Base-by-base conservation (phyloP, 2,888 invertebrate genomes). In the Lamellibrachia satsuma region DNA sequence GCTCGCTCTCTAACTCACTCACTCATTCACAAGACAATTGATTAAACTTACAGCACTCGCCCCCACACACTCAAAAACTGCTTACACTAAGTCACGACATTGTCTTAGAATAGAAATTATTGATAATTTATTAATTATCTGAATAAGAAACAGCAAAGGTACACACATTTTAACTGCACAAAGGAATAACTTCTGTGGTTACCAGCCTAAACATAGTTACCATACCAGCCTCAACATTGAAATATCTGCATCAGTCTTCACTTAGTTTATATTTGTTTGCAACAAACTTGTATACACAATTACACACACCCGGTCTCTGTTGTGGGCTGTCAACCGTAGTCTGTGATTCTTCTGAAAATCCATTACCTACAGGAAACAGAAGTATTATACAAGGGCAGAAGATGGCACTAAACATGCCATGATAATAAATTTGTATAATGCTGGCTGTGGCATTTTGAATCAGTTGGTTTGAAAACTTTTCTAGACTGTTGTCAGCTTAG, bases 271-370 rank as follows among this genome's bases (percentile, higher is more conserved):
- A 39, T 39, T 39, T 39, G 39, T 39, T 39, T 39, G 39, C 39
- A 39, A 39, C 39, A 39, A 39, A 39, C 39, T 39, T 39, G 39
- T 39, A 39, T 75, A 75, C 22, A 75, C 75, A 55, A 55, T 39
- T 39, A 75, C 75, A 92, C 93, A 92, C 93, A 95, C 95, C 94
- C 94, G 94, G 51, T 94, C 94, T 92, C 93, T 93, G n/a, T 93
- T 90, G 92, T 94, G 93, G 4, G 94, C 93, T 6, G 94, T 92
- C 92, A 95, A 93, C 91, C 95, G 93, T 91, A 94, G 93, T 90
- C 95, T 93, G 93, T 95, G 95, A 92, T 94, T 94, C 52, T 94
- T 94, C 92, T 95, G 95, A 90, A 95, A 95, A 52, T 95, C 95
- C 93, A 95, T 93, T 60, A 94, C 94, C 94, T 94, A 93, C 1